Conservation (phyloP, 1,140 invertebrate genomes). For the Trialeurodes vaporariorum region DNA sequence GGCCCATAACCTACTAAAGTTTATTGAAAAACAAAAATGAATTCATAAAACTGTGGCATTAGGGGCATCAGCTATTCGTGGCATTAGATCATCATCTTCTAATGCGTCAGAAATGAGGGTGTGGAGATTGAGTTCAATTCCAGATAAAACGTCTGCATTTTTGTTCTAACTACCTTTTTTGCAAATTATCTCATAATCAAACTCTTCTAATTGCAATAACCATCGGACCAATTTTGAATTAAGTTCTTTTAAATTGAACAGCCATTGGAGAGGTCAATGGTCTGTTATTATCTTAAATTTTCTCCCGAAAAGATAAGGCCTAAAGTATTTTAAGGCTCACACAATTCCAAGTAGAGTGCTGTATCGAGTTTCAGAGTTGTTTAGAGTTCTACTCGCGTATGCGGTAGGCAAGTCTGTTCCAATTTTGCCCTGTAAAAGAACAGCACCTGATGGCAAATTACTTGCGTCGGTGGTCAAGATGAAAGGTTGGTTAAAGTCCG, state of each 20-base stretch:
- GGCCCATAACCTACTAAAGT: too few relatives aligned
- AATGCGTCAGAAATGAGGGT: too few relatives aligned
- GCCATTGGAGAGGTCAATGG: slow-evolving; percentile 38
- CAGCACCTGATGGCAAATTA: too few relatives aligned
- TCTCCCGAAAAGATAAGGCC: slow-evolving; percentile 38
- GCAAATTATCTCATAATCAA: slow-evolving; percentile 18
- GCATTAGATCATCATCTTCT: too few relatives aligned
- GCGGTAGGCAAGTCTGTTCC: slow-evolving; percentile 26
- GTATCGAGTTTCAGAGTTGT: slow-evolving; percentile 24
- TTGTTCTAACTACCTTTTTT: slow-evolving; percentile 30
- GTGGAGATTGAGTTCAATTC: slow-evolving; percentile 17
- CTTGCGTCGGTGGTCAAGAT: too few relatives aligned
- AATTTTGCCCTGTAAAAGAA: slow-evolving; percentile 25
- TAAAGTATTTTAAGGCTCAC: slow-evolving; percentile 35
- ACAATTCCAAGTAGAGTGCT: slow-evolving; percentile 37
- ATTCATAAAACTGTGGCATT: too few relatives aligned
- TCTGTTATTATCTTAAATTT: slow-evolving; percentile 42
- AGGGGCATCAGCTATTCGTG: too few relatives aligned
- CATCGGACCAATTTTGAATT: slow-evolving; percentile 17
- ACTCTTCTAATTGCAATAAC: slow-evolving; percentile 17
- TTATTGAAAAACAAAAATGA: too few relatives aligned
- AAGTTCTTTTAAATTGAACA: too few relatives aligned
- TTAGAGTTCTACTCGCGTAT: slow-evolving; percentile 26
- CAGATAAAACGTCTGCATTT: slow-evolving; percentile 31
- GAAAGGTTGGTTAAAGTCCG: too few relatives aligned